Percentiles rank a stretch among this genome's conserved stretches.
Conservation (phyloP, 2,888 invertebrate species). For the Heliconius erato region DNA sequence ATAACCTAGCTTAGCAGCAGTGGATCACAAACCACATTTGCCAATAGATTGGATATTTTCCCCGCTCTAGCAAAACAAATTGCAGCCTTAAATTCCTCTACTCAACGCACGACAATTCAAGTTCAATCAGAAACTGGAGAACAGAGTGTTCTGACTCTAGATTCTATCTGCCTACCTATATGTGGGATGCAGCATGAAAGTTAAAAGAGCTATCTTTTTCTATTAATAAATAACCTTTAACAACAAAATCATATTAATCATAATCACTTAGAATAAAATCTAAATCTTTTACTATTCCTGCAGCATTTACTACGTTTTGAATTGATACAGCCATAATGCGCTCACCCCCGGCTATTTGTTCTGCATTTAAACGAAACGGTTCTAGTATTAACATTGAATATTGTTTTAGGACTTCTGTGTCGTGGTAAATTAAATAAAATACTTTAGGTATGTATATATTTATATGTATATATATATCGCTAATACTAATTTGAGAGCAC, state of each 20-base stretch:
- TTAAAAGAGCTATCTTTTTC: background rate
- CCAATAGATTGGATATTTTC: no score
- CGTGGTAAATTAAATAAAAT: slow-evolving; percentile 16
- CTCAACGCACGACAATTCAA: background rate
- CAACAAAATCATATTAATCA: background rate
- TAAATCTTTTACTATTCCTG: background rate
- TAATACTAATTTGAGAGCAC: no score
- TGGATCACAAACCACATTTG: no score
- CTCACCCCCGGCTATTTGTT: slow-evolving; percentile 24
- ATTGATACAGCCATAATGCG: background rate
- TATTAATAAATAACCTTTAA: background rate
- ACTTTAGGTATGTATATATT: background rate
- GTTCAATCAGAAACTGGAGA: background rate
- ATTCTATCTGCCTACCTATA: background rate
- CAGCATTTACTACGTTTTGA: slow-evolving; percentile 1
- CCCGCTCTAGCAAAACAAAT: no score
- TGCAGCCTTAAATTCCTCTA: background rate
- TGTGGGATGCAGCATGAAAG: background rate
- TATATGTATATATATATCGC: background rate
- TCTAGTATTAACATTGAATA: slow-evolving; percentile 22
- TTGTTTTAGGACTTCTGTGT: slow-evolving; percentile 22
- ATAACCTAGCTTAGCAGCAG: no score
- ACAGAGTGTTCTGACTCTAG: background rate
- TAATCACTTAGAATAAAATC: background rate
- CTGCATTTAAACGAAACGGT: slow-evolving; percentile 17